These are phyloP conservation scores for Sinotaia quadrata DNA, from an alignment of 2,888 invertebrate species.

Conservation along the genomic window DNA sequence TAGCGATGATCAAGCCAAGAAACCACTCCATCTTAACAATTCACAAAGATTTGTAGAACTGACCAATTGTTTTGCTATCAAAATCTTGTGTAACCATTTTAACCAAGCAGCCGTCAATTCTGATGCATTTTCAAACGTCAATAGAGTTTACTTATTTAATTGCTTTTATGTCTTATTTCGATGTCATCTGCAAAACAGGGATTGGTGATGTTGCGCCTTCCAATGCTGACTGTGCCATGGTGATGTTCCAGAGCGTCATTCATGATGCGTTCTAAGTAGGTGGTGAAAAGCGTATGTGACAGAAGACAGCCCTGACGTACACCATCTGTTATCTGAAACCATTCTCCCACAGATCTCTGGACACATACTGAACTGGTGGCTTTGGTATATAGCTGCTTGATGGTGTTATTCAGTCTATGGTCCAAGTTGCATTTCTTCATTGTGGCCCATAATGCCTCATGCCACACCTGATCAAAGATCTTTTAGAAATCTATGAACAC, in stretches of 20 bases:
- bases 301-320: neutral
- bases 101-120: too few species aligned
- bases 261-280: neutral
- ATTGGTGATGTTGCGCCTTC: too few species aligned
- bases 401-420: neutral
- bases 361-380: conserved; percentile 3
- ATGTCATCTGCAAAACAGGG: too few species aligned
- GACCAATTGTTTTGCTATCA: too few species aligned
- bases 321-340: neutral
- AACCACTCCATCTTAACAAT: too few species aligned
- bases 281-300: neutral
- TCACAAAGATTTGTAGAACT: too few species aligned
- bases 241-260: neutral
- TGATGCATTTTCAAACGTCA: too few species aligned
- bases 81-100: too few species aligned
- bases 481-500: too few species aligned
- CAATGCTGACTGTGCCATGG: neutral
- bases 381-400: conserved; percentile 11
- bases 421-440: conserved; percentile 18
- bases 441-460: conserved; percentile 14
- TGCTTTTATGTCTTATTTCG: too few species aligned
- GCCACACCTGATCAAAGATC: conserved; percentile 8
- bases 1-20: too few species aligned
- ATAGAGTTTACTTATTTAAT: too few species aligned
- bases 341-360: neutral